Base-by-base conservation (phyloP, 2,113 vertebrate genomes). In the Synodontis membranacea region DNA sequence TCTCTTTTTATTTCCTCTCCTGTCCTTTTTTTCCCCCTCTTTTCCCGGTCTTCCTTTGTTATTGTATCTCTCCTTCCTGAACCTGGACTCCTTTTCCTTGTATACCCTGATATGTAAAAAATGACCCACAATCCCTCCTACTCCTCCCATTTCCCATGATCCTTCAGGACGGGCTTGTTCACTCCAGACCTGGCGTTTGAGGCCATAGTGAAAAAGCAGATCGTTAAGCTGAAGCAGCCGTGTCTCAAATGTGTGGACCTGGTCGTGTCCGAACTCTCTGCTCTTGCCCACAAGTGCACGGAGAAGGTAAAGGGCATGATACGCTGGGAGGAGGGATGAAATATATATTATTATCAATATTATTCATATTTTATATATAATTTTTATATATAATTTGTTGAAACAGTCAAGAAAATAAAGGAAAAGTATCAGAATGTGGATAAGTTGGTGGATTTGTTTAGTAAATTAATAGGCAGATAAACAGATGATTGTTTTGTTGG, bases 201-300 rank as follows among this genome's bases (percentile, higher is more conserved):
- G 93, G 97, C 97, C 92, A 99, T 99, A 82, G 97, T 99, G 92
- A 99, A 99, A 95, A 98, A 99, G 95, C 98, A 99, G 94, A 92
- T 99, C 93, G 95, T 98, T 93, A 98, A 99, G 95, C 96, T 99
- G 94, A 99, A 98, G 94, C 97, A 98, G 92, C 98, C 98, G 8
- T 98, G 97, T 92, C 95, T 99, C 91, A 99, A 99, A 90, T 99
- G 98, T 39, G 97, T 99, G 86, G 97, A 99, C 93, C 93, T 98
- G 91, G 98, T 99, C 89, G 96, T 99, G 92, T 96, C 96, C 92
- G 97, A 99, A 94, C 94, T 99, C 87, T 96, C 96, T 88, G 94
- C 94, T 89, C 96, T 98, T 88, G 96, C 98, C 93, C 96, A 95
- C 92, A 98, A 99, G 93, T 98, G 97, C 93, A 96, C 97, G 82